Evolutionary conservation across 2,888 invertebrate species (phyloP).

Genomic region (Eristalinus sepulchralis): DNA sequence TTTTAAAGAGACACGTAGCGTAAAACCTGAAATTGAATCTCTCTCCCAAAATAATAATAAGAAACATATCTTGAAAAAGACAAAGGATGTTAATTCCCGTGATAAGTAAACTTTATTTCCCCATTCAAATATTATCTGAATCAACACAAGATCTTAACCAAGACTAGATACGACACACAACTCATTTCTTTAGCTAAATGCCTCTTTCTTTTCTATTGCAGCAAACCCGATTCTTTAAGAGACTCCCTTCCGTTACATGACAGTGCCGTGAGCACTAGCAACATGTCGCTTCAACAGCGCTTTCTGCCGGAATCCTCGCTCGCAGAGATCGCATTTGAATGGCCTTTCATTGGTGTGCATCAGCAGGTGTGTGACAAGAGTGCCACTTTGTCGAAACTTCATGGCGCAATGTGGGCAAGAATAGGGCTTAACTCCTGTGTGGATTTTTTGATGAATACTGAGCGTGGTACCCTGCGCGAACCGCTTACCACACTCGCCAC

Average conservation of each 20-base stretch:
- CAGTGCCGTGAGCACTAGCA: conserved; percentile 21
- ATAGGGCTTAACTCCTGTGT: conserved; percentile 59
- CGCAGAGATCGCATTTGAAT: conserved; percentile 66
- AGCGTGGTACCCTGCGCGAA: conserved; percentile 54
- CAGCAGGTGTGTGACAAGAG: conserved; percentile 59
- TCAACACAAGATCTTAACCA: conserved; percentile 43
- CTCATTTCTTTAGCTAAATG: conserved; percentile 16
- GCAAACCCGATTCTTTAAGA: not conserved
- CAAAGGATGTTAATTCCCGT: not conserved
- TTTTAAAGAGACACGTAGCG: no score
- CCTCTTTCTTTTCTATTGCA: not conserved
- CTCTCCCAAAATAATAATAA: not conserved
- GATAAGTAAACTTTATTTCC: conserved; percentile 36
- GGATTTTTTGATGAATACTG: conserved; percentile 60
- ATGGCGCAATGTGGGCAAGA: conserved; percentile 58
- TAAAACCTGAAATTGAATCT: not conserved
- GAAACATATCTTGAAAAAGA: not conserved
- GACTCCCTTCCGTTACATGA: not conserved
- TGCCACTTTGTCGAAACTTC: conserved; percentile 60
- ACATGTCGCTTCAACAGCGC: conserved; percentile 47
- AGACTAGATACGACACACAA: conserved; percentile 63
- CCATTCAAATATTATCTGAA: conserved; percentile 23
- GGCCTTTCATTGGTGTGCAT: conserved; percentile 62
- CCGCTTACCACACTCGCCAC: conserved; percentile 55
- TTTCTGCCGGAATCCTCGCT: conserved; percentile 47